A percentile compares a stretch with the other conserved stretches of the same genome.
Conservation (phyloP, 2,797 vertebrate species). For the Clarias pachynema region DNA sequence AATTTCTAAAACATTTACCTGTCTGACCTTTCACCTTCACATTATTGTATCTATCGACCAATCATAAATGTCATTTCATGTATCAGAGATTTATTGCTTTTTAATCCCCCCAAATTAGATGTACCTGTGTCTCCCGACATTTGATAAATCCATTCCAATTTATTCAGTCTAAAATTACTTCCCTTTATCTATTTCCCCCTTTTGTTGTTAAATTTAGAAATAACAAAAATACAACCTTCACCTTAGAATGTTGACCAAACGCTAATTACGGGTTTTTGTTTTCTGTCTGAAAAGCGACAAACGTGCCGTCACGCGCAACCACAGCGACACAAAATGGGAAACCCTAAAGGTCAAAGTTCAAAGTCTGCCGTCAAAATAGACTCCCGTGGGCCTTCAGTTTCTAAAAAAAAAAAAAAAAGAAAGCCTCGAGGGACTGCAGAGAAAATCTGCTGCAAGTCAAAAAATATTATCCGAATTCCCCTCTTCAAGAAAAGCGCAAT, state of each 20-base stretch:
- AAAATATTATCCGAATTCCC: background rate
- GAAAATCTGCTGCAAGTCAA: background rate
- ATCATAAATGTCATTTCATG: background rate
- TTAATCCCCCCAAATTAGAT: too few species aligned
- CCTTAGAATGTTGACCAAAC: background rate
- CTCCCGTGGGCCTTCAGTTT: background rate
- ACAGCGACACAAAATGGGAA: background rate
- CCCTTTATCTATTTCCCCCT: background rate
- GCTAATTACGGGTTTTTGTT: background rate
- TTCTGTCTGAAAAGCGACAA: background rate
- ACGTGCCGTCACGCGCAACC: background rate
- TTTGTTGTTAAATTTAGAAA: background rate
- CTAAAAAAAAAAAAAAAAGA: background rate
- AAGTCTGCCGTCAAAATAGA: conserved; percentile 7
- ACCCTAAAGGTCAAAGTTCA: conserved; percentile 21
- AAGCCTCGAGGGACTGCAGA: background rate
- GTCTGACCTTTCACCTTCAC: conserved; percentile 10
- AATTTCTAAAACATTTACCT: background rate
- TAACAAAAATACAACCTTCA: too few species aligned
- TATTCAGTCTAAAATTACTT: background rate
- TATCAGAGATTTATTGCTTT: background rate
- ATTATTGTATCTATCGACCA: background rate
- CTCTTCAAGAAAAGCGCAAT: background rate
- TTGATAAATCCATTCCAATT: background rate
- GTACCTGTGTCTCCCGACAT: background rate